Percentiles rank a stretch among this genome's conserved stretches.
Evolutionary conservation across 2,888 invertebrate genomes (phyloP).

Genomic region (Hemithea aestivaria): DNA sequence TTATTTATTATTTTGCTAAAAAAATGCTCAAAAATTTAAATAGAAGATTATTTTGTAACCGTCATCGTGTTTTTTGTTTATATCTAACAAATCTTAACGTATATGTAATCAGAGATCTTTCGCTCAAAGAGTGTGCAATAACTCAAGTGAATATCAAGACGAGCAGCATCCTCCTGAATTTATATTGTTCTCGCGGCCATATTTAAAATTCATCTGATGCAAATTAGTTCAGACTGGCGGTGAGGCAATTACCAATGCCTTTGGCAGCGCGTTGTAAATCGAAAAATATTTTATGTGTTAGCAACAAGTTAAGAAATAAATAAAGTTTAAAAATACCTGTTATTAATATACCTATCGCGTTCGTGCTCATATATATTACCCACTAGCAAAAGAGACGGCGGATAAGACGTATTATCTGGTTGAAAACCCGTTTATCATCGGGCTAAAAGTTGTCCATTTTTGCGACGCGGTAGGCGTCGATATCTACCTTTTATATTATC

Average conservation of each 20-base stretch:
- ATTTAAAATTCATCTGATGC: constrained; percentile 60
- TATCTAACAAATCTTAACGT: constrained; percentile 5
- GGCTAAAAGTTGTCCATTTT: constrained; percentile 52
- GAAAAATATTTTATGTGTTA: constrained; percentile 65
- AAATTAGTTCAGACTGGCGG: constrained; percentile 53
- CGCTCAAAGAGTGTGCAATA: constrained; percentile 21
- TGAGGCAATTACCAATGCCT: constrained; percentile 54
- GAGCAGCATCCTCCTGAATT: constrained; percentile 35
- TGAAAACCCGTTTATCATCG: constrained; percentile 74
- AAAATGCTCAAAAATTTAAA: too few relatives aligned
- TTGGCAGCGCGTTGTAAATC: constrained; percentile 50
- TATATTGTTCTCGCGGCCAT: constrained; percentile 47
- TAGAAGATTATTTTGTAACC: too few relatives aligned
- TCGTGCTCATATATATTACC: constrained; percentile 21
- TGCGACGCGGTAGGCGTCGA: constrained; percentile 64
- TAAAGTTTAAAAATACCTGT: constrained; percentile 59
- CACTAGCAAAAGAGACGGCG: constrained; percentile 35
- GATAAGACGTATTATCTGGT: constrained; percentile 55
- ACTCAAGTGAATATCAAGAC: constrained; percentile 40
- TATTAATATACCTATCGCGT: constrained; percentile 38
- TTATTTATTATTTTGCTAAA: too few relatives aligned
- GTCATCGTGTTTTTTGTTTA: constrained; percentile 1
- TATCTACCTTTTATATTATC: constrained; percentile 50
- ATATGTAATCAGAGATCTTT: too few relatives aligned
- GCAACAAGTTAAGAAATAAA: constrained; percentile 75